Evolutionary conservation across 2,113 vertebrate genomes (phyloP), one percentile per base, ranked within the genome.

Genomic region (Cyrtonyx montezumae): DNA sequence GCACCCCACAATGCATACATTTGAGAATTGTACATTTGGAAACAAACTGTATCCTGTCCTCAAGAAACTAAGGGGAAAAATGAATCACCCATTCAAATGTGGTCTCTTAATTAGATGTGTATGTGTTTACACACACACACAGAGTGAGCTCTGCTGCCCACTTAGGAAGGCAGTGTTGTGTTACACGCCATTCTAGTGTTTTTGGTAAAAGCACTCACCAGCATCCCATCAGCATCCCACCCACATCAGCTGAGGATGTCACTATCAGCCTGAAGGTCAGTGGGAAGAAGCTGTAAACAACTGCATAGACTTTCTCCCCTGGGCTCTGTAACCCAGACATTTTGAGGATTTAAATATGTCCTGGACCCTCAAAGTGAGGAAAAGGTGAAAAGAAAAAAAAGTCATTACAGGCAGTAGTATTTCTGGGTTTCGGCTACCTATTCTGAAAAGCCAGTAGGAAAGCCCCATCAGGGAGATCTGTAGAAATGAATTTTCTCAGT

Each of bases 401-500:
- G 1, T 7, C 34, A 25, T 28, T 69, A 34, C 16, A 55, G 36
- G 40, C 11, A 45, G 10, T 42, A 51, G 13, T 37, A 67, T 68
- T 74, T 86, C 69, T 34, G 17, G n/a, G 61, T 95, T 97, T 95
- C 85, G 88, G 76, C 56, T 63, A 67, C 68, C 95, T 91, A 76
- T 84, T 95, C 88, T 90, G 90, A 93, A 95, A 96, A 95, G 83
- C 63, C 80, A 86, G 68, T 79, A 76, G 63, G 77, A 79, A 94
- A 97, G 61, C 25, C 81, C 78, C 79, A 76, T 94, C 91, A 32
- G 32, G 55, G 92, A 92, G 61, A 82, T 95, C 91, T 85, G 46
- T 63, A 96, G 94, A 97, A 58, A 37, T 55, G 36, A 81, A n/a
- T 94, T 92, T 91, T 93, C 83, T 91, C 85, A 94, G 87, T 95